Percentiles rank a stretch among this genome's conserved stretches.
Conservation (phyloP, 1,140 invertebrate genomes). For the Bombus turneri region DNA sequence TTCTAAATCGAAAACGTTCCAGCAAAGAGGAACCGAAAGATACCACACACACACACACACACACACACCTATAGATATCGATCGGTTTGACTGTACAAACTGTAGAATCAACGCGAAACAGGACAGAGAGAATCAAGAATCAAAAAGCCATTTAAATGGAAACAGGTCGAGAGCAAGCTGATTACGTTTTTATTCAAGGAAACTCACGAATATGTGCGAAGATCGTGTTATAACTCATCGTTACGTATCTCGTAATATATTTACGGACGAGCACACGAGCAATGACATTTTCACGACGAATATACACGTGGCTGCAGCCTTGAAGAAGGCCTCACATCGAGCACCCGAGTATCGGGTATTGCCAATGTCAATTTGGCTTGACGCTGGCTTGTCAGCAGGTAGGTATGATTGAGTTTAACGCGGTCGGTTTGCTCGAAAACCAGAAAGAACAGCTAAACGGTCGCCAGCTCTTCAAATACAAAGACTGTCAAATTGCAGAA, state of each 20-base stretch:
- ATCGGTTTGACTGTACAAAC: too few relatives aligned
- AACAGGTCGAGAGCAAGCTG: not conserved
- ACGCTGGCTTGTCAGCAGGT: not conserved
- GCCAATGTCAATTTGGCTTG: slow-evolving; percentile 58
- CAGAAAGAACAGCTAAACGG: not conserved
- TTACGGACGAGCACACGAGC: slow-evolving; percentile 21
- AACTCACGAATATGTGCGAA: not conserved
- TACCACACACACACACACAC: too few relatives aligned
- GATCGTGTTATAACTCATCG: not conserved
- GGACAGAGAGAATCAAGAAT: accelerated
- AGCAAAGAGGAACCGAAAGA: not conserved
- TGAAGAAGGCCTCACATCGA: slow-evolving; percentile 47
- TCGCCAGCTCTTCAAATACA: slow-evolving; percentile 6
- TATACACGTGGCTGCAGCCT: slow-evolving; percentile 29
- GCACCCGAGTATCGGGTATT: slow-evolving; percentile 39
- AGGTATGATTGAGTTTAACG: not conserved
- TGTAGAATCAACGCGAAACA: too few relatives aligned
- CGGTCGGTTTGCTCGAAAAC: not conserved
- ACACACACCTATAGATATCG: too few relatives aligned
- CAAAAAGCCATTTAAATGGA: not conserved
- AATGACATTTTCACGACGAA: slow-evolving; percentile 45
- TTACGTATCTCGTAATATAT: slow-evolving; percentile 1
- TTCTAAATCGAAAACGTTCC: not conserved
- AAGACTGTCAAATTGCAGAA: not conserved
- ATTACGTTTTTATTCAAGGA: not conserved